These are phyloP conservation scores for Rugalucina vietnamica DNA, from an alignment of 2,888 invertebrate genomes.

Conservation along the genomic window DNA sequence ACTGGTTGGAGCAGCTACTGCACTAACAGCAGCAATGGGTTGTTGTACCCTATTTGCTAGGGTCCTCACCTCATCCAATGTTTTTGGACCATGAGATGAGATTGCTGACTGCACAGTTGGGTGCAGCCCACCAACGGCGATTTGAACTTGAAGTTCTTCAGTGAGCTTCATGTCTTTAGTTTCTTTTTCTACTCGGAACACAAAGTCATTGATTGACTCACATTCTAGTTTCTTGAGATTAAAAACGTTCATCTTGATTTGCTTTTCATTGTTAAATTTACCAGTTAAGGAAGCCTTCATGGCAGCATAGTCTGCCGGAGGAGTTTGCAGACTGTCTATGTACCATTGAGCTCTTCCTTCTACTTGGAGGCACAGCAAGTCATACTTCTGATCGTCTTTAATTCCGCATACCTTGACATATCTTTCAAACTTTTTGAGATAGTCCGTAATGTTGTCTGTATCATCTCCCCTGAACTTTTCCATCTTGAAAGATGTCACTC, in stretches of 20 bases:
- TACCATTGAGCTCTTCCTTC: neutral
- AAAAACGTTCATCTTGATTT: neutral
- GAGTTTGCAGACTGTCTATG: neutral
- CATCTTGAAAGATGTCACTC: neutral
- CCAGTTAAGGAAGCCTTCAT: neutral
- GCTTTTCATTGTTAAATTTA: neutral
- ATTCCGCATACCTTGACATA: neutral
- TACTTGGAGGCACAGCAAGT: neutral
- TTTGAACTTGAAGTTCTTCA: neutral
- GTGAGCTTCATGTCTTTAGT: neutral
- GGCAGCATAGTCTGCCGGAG: neutral
- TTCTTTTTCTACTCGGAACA: neutral
- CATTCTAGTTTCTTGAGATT: neutral
- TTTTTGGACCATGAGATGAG: neutral
- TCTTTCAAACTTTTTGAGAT: neutral
- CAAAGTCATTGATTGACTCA: neutral
- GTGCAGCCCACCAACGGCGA: neutral
- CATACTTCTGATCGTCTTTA: neutral
- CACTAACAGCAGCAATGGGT: neutral
- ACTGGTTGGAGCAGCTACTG: neutral
- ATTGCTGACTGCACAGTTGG: neutral
- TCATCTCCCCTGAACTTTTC: neutral
- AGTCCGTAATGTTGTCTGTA: neutral
- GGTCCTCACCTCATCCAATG: neutral
- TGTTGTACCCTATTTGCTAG: neutral